Evolutionary conservation across 2,797 vertebrate species (phyloP).

Genomic region (Oreochromis grahami): DNA sequence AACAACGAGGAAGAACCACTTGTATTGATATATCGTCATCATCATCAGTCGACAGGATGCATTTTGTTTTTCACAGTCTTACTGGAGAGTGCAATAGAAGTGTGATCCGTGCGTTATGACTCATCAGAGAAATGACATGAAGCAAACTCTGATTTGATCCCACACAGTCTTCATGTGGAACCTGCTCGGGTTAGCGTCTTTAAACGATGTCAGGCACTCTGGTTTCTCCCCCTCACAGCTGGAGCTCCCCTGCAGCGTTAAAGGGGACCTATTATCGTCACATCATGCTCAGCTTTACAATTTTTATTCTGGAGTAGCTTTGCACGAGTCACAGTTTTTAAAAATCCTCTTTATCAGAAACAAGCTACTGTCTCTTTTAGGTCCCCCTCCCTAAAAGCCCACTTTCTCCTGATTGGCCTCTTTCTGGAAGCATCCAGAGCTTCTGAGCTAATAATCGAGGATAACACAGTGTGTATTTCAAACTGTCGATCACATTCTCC

Average conservation of each 20-base stretch:
- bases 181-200: background rate
- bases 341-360: background rate
- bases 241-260: background rate
- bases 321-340: background rate
- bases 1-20: slow-evolving; percentile 64
- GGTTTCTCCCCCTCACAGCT: background rate
- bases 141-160: background rate
- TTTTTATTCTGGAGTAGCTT: background rate
- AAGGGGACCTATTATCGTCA: background rate
- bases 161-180: background rate
- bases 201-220: background rate
- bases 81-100: slow-evolving; percentile 21
- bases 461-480: background rate
- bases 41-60: background rate
- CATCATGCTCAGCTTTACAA: background rate
- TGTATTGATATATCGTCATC: slow-evolving; percentile 24
- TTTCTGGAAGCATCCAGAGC: background rate
- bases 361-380: background rate
- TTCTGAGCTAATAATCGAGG: background rate
- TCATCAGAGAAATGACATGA: background rate
- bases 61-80: slow-evolving; percentile 20
- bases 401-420: background rate
- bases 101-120: background rate
- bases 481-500: background rate
- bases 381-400: background rate